Evolutionary conservation across 2,797 vertebrate species (phyloP).

Genomic region (Labeo calbasu): DNA sequence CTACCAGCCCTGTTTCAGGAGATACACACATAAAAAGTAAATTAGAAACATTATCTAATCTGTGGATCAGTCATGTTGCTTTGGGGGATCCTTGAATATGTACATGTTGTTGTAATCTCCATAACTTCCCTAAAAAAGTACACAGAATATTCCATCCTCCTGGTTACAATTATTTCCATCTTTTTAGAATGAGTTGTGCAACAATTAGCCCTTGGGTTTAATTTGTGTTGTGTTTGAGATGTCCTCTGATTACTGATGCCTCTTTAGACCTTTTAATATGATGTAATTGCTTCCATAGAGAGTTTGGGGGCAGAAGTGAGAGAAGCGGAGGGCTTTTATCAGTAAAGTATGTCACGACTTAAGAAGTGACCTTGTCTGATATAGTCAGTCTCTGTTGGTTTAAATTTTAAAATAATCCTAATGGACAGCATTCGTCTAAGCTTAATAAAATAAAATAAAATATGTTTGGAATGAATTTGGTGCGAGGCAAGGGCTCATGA

Average conservation of each 20-base stretch:
- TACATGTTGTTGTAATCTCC: conserved; percentile 34
- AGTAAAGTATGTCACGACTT: conserved; percentile 55
- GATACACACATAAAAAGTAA: conserved; percentile 17
- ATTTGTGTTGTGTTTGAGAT: conserved; percentile 56
- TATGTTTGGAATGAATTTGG: conserved; percentile 17
- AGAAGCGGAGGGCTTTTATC: conserved; percentile 55
- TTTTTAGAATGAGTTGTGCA: conserved; percentile 45
- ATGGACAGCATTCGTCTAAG: background rate
- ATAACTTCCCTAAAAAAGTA: conserved; percentile 36
- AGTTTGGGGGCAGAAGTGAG: conserved; percentile 58
- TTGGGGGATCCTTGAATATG: conserved; percentile 28
- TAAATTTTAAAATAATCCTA: conserved; percentile 23
- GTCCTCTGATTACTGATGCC: conserved; percentile 58
- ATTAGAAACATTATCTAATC: conserved; percentile 40
- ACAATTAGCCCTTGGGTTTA: conserved; percentile 43
- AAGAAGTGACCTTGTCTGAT: conserved; percentile 58
- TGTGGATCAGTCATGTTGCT: conserved; percentile 34
- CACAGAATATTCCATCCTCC: conserved; percentile 30
- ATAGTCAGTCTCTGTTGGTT: conserved; percentile 52
- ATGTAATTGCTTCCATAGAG: conserved; percentile 62
- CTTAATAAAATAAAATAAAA: background rate
- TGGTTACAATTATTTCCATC: conserved; percentile 38
- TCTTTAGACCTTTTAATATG: conserved; percentile 62
- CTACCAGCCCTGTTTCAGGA: background rate
- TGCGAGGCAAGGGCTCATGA: conserved; percentile 35